Conservation (phyloP, 2,888 invertebrate species). For the Synanthedon andrenaeformis region DNA sequence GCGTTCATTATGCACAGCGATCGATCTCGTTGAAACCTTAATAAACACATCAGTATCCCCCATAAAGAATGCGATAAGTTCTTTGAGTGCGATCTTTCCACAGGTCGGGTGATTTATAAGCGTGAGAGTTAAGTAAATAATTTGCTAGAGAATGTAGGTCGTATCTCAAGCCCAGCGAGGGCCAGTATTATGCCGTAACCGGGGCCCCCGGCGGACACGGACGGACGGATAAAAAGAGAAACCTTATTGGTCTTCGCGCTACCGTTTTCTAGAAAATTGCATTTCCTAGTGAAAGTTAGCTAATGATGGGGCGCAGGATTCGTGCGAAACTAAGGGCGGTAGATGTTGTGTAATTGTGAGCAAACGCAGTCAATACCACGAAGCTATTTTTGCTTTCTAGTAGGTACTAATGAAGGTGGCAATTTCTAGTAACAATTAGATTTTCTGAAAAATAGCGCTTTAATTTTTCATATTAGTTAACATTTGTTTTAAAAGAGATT, state of each 20-base stretch:
- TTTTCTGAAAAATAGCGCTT: background rate
- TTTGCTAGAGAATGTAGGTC: slow-evolving; percentile 41
- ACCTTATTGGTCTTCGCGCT: slow-evolving; percentile 56
- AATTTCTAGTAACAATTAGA: background rate
- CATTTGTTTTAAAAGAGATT: too few relatives aligned
- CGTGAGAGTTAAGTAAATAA: slow-evolving; percentile 27
- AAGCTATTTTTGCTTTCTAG: slow-evolving; percentile 31
- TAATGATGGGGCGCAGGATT: slow-evolving; percentile 58
- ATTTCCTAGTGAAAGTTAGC: slow-evolving; percentile 63
- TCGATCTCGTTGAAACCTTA: slow-evolving; percentile 18
- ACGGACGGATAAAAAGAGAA: slow-evolving; percentile 59
- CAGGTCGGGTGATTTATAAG: background rate
- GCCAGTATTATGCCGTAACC: slow-evolving; percentile 49
- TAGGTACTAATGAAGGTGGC: background rate
- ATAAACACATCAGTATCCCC: background rate
- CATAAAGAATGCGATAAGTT: background rate
- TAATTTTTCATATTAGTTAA: too few relatives aligned
- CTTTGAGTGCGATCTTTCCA: background rate
- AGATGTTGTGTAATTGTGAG: slow-evolving; percentile 16
- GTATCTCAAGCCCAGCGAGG: slow-evolving; percentile 34
- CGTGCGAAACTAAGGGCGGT: slow-evolving; percentile 41
- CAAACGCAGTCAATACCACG: slow-evolving; percentile 23
- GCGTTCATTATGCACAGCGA: slow-evolving; percentile 34
- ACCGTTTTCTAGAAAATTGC: slow-evolving; percentile 69
- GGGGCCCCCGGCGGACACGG: slow-evolving; percentile 22